A percentile compares a stretch with the other conserved stretches of the same genome.
Evolutionary conservation across 92 coral and sea anemone species (phyloP).

Genomic region (Zoanthus solanderi): DNA sequence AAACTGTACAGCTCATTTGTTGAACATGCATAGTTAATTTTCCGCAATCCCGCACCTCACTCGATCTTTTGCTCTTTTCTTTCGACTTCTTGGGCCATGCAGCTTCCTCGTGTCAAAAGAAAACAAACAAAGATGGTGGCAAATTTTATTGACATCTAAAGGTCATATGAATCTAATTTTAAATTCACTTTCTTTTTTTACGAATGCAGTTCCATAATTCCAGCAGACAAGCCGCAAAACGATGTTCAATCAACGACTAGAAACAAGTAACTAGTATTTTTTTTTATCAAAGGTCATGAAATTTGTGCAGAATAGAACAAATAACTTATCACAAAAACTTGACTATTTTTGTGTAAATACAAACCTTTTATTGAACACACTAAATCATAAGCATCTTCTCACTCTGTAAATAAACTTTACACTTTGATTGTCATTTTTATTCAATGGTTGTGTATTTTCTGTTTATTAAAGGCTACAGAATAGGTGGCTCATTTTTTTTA

Average conservation of each 20-base stretch:
- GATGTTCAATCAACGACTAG: conserved; percentile 56
- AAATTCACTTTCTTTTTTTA: conserved; percentile 51
- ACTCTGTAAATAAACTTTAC: conserved; percentile 49
- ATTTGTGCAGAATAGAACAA: conserved; percentile 59
- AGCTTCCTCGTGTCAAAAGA: conserved; percentile 51
- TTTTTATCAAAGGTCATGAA: conserved; percentile 55
- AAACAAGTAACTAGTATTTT: conserved; percentile 52
- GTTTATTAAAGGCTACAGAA: conserved; percentile 31
- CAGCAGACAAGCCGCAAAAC: conserved; percentile 55
- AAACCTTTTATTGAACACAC: conserved; percentile 43
- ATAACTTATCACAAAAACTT: conserved; percentile 60
- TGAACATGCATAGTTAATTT: conserved; percentile 23
- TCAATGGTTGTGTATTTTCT: conserved; percentile 49
- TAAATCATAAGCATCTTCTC: conserved; percentile 49
- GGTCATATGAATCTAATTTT: conserved; percentile 56
- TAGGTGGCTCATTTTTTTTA: too few species aligned
- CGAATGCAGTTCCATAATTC: conserved; percentile 55
- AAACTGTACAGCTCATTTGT: conserved; percentile 25
- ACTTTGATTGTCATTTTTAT: conserved; percentile 56
- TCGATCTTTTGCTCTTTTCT: conserved; percentile 39
- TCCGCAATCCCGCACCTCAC: conserved; percentile 32
- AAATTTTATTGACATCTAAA: conserved; percentile 48
- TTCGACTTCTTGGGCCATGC: conserved; percentile 49
- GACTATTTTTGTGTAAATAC: conserved; percentile 56
- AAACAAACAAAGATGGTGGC: conserved; percentile 51